phyloP scores from a whole-genome alignment of 37 sponge, comb jelly and placozoan genomes.

The Hormiphora californensis region DNA sequence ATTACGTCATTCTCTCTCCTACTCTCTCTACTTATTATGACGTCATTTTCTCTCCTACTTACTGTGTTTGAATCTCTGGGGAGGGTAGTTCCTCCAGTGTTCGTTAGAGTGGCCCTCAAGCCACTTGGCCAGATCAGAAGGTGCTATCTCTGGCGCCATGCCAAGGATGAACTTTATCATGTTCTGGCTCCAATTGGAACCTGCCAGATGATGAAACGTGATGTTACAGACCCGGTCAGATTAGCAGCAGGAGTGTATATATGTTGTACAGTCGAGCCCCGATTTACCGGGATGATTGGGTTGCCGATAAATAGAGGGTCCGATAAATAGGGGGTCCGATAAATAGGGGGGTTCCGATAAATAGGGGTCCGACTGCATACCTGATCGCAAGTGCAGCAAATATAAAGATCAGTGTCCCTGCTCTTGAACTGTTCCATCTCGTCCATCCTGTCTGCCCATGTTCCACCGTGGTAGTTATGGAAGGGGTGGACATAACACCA shows the following conservation, averaged over 20 bases:
- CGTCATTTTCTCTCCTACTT: neutral
- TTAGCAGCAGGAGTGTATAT: neutral
- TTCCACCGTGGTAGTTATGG: conserved; percentile 13
- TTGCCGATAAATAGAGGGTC: too few relatives aligned
- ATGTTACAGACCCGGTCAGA: neutral
- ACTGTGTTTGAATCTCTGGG: neutral
- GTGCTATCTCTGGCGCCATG: neutral
- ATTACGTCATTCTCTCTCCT: neutral
- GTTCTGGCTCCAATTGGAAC: conserved; percentile 24
- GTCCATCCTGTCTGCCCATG: neutral
- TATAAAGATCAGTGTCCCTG: neutral
- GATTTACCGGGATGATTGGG: too few relatives aligned
- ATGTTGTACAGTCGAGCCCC: neutral
- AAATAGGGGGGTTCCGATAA: too few relatives aligned
- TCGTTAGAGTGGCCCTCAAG: conserved; percentile 26
- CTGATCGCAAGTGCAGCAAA: neutral
- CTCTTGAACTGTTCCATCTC: neutral
- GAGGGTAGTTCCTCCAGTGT: neutral
- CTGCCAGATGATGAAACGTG: neutral
- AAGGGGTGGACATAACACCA: too few relatives aligned
- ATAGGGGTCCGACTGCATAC: too few relatives aligned
- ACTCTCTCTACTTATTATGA: neutral
- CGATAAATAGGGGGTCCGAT: too few relatives aligned
- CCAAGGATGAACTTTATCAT: conserved; percentile 7
- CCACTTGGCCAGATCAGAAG: neutral